These are phyloP conservation scores for Chauna torquata DNA, from an alignment of 2,113 vertebrate genomes.

Conservation along the genomic window DNA sequence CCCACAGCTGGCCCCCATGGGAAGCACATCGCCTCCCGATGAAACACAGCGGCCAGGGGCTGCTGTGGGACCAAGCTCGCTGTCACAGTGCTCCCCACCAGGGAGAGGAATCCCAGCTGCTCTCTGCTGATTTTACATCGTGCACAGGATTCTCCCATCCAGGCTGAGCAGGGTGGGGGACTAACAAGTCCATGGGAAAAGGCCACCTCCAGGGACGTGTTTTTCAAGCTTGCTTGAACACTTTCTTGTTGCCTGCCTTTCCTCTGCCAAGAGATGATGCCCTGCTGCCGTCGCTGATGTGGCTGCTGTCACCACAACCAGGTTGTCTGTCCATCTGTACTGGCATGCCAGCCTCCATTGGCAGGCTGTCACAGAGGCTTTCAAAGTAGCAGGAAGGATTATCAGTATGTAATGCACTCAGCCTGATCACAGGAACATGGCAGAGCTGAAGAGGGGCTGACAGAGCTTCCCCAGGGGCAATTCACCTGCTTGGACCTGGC, in stretches of 20 bases:
- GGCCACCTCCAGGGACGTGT: neutral
- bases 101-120: too few species aligned
- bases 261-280: neutral
- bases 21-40: neutral
- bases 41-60: too few species aligned
- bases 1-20: neutral
- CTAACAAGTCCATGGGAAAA: too few species aligned
- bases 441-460: neutral
- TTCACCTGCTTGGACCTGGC: neutral
- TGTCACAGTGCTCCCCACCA: neutral
- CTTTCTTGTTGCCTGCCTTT: neutral
- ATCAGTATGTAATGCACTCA: constrained; percentile 10
- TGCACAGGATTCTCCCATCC: too few species aligned
- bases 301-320: neutral
- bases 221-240: neutral
- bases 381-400: neutral
- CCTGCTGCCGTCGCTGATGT: neutral
- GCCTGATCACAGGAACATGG: neutral
- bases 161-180: too few species aligned
- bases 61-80: rapidly evolving
- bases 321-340: neutral
- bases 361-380: neutral
- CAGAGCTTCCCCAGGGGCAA: neutral
- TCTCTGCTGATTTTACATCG: too few species aligned
- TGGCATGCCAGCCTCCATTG: rapidly evolving